Percentiles rank a stretch among this genome's conserved stretches.
phyloP scores from a whole-genome alignment of 1,140 invertebrate species.

The Probaryconus sp. region DNA sequence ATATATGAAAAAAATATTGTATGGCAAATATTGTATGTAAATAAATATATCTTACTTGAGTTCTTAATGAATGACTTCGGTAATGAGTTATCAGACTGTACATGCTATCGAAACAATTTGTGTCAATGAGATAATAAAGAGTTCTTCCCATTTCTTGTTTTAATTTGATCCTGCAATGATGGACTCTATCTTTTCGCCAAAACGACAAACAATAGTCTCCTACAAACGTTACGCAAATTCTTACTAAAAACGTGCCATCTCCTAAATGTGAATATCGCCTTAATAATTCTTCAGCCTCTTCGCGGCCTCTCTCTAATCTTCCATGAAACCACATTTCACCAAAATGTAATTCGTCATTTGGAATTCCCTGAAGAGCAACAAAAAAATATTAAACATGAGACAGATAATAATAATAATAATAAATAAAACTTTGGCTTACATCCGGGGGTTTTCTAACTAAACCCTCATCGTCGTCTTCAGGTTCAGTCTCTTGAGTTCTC shows the following conservation, averaged over 20 bases:
- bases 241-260: slow-evolving; percentile 96
- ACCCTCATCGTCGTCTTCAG: slow-evolving; percentile 78
- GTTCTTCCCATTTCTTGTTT: slow-evolving; percentile 93
- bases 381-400: too few relatives aligned
- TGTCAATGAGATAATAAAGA: slow-evolving; percentile 95
- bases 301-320: slow-evolving; percentile 86
- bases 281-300: slow-evolving; percentile 88
- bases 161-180: slow-evolving; percentile 94
- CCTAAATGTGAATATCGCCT: slow-evolving; percentile 90
- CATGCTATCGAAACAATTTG: slow-evolving; percentile 93
- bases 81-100: slow-evolving; percentile 96
- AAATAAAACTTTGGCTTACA: slow-evolving; percentile 50
- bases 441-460: slow-evolving; percentile 64
- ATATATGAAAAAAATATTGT: too few relatives aligned
- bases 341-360: slow-evolving; percentile 91
- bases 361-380: slow-evolving; percentile 69
- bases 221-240: slow-evolving; percentile 97
- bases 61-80: slow-evolving; percentile 89
- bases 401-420: slow-evolving; percentile 7
- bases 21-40: neutral
- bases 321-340: slow-evolving; percentile 98
- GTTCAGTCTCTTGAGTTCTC: slow-evolving; percentile 77
- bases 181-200: slow-evolving; percentile 92
- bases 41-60: slow-evolving; percentile 80
- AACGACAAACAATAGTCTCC: slow-evolving; percentile 98